phyloP scores from a whole-genome alignment of 2,113 vertebrate genomes.

The Urocitellus parryii region DNA sequence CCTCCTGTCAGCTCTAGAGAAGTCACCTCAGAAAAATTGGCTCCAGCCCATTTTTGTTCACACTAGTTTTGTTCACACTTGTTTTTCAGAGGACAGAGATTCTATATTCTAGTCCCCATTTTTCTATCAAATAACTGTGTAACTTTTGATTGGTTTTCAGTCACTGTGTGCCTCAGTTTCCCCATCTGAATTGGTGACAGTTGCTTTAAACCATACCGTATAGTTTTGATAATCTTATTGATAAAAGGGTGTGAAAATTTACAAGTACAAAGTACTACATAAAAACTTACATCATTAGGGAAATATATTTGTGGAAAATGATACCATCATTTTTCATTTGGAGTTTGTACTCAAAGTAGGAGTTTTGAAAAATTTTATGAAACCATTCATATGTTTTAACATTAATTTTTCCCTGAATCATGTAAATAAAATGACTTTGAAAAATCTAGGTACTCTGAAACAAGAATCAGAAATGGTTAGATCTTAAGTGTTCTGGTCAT shows the following conservation, averaged over 20 bases:
- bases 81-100: background rate
- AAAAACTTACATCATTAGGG: background rate
- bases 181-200: background rate
- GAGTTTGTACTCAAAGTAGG: conserved; percentile 31
- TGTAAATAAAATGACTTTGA: conserved; percentile 54
- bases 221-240: background rate
- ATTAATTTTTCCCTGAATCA: conserved; percentile 45
- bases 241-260: conserved; percentile 17
- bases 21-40: conserved; percentile 47
- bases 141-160: background rate
- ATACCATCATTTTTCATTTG: conserved; percentile 34
- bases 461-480: background rate
- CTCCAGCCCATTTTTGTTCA: background rate
- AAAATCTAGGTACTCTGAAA: background rate
- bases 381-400: background rate
- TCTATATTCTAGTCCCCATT: background rate
- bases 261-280: background rate
- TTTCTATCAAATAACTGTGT: background rate
- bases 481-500: conserved; percentile 4
- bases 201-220: background rate
- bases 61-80: conserved; percentile 36
- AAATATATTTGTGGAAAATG: conserved; percentile 52
- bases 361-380: conserved; percentile 49
- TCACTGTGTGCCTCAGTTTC: background rate
- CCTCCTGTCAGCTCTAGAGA: conserved; percentile 37